These are phyloP conservation scores for Pharmacophagus antenor DNA, from an alignment of 2,888 invertebrate genomes.

Conservation along the genomic window DNA sequence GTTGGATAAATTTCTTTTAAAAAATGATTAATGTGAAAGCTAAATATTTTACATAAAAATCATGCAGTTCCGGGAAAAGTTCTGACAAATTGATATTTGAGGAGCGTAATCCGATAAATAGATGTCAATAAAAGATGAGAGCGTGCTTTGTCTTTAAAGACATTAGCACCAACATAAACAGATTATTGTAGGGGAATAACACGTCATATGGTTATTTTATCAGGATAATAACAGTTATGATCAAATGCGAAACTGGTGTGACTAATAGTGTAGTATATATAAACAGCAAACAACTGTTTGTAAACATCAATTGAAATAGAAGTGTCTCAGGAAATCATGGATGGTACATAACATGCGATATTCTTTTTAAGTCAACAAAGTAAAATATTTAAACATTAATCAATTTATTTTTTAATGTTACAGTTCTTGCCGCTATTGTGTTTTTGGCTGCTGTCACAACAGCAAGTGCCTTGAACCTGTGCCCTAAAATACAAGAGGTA, in stretches of 20 bases:
- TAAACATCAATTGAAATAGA: neutral
- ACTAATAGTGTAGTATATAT: slow-evolving; percentile 4
- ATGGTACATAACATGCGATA: neutral
- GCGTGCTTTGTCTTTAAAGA: slow-evolving; percentile 4
- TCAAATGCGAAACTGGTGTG: slow-evolving; percentile 4
- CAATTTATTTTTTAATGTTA: neutral
- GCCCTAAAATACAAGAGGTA: slow-evolving; percentile 53
- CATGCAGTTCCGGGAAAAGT: neutral
- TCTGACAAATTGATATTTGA: neutral
- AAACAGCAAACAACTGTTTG: slow-evolving; percentile 1
- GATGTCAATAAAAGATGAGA: neutral
- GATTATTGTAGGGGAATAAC: slow-evolving; percentile 38
- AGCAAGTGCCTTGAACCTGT: slow-evolving; percentile 32
- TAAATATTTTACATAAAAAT: too few species aligned
- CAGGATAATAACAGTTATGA: slow-evolving; percentile 5
- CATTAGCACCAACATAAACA: neutral
- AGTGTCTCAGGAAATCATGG: slow-evolving; percentile 1
- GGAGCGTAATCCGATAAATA: neutral
- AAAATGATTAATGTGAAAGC: too few species aligned
- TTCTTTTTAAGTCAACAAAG: too few species aligned
- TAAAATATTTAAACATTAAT: neutral
- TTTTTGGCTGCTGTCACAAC: neutral
- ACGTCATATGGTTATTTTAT: slow-evolving; percentile 20
- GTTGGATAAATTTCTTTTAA: too few species aligned
- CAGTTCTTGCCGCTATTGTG: neutral